Conservation (phyloP, 1,140 invertebrate genomes). For the Drosophila simulans region DNA sequence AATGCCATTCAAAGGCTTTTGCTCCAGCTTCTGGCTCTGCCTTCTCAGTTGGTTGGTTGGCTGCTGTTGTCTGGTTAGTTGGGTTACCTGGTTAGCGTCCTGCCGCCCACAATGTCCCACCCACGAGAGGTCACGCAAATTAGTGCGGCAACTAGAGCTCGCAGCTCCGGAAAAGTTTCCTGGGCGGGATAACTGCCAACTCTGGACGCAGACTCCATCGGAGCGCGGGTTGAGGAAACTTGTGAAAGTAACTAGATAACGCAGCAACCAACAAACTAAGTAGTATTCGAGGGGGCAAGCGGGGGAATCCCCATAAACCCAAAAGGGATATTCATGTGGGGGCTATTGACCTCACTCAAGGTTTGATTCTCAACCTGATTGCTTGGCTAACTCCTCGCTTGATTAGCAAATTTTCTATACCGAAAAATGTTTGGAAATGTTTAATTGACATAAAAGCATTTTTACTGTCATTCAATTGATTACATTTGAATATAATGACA, state of each 20-base stretch:
- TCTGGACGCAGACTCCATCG: constrained; percentile 27
- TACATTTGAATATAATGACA: background rate
- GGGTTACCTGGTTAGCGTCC: constrained; percentile 47
- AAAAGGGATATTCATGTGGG: constrained; percentile 5
- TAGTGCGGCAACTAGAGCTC: constrained; percentile 57
- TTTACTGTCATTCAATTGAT: no score
- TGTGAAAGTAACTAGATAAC: constrained; percentile 77
- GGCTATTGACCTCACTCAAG: constrained; percentile 14
- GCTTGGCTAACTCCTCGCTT: background rate
- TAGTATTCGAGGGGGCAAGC: constrained; percentile 21
- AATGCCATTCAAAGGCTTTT: constrained; percentile 73
- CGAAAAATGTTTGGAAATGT: no score
- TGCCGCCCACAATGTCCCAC: background rate
- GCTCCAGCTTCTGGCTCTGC: constrained; percentile 15
- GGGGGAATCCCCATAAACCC: background rate
- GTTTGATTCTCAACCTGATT: constrained; percentile 1
- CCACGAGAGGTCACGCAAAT: constrained; percentile 75
- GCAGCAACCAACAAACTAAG: constrained; percentile 49
- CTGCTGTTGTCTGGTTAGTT: constrained; percentile 45
- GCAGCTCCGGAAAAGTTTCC: constrained; percentile 63
- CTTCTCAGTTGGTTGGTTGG: constrained; percentile 6
- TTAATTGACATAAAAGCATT: no score
- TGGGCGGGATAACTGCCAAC: constrained; percentile 54
- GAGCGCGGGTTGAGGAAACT: constrained; percentile 57
- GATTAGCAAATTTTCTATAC: background rate